Evolutionary conservation across 2,888 invertebrate species (phyloP).

Genomic region (Polymixis flavicincta): DNA sequence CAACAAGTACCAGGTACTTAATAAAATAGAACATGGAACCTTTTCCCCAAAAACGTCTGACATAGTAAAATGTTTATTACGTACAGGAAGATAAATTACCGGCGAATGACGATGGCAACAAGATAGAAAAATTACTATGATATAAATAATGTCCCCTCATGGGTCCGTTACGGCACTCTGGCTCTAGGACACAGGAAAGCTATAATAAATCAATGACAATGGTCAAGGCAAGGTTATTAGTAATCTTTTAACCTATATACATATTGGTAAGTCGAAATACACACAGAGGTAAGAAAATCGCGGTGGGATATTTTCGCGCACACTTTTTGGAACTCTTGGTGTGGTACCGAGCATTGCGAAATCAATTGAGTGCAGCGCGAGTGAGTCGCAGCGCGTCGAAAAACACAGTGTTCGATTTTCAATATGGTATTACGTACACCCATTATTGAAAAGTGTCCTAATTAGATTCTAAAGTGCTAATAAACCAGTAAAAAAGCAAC

Average conservation of each 20-base stretch:
- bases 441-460: no score
- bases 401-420: no score
- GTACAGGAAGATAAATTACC: slow-evolving; percentile 16
- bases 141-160: slow-evolving; percentile 12
- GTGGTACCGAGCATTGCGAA: no score
- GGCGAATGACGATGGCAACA: background rate
- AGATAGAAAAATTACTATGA: background rate
- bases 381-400: no score
- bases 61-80: background rate
- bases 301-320: no score
- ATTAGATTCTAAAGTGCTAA: no score
- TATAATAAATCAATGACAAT: slow-evolving; percentile 36
- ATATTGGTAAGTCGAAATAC: slow-evolving; percentile 3
- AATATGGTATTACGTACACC: no score
- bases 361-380: no score
- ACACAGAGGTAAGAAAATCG: no score
- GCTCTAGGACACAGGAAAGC: background rate
- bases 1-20: no score
- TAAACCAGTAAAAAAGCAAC: no score
- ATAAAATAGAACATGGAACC: background rate
- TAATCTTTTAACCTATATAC: slow-evolving; percentile 5
- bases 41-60: background rate
- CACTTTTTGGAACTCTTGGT: no score
- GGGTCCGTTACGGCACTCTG: background rate
- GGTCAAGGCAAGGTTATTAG: slow-evolving; percentile 14